These are phyloP conservation scores for Phragmatobia fuliginosa DNA, from an alignment of 2,888 invertebrate species.

Conservation along the genomic window DNA sequence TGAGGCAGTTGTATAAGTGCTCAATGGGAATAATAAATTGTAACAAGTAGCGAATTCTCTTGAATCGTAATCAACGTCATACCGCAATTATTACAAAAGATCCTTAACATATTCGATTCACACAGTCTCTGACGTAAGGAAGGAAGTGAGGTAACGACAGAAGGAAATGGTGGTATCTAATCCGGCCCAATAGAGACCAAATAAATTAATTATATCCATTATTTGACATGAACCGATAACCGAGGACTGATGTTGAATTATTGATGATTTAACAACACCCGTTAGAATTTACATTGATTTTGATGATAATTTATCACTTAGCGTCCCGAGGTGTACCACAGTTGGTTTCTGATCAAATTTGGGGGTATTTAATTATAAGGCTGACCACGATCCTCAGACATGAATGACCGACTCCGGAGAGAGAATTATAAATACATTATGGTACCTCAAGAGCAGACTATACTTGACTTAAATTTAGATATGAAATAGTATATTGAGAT, in stretches of 20 bases:
- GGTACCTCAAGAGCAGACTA: no score
- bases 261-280: background rate
- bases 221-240: background rate
- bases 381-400: no score
- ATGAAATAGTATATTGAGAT: no score
- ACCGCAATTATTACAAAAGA: background rate
- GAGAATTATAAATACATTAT: no score
- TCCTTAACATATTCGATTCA: background rate
- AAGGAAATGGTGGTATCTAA: slow-evolving; percentile 7
- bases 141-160: background rate
- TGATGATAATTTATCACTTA: background rate
- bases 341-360: background rate
- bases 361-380: background rate
- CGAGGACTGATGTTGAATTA: background rate
- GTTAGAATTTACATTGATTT: background rate
- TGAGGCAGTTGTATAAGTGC: no score
- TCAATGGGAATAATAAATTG: background rate
- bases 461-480: no score
- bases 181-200: background rate
- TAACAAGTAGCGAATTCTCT: background rate
- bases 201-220: slow-evolving; percentile 4
- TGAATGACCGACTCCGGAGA: no score
- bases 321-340: background rate
- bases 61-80: background rate
- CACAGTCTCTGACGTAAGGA: background rate